Evolutionary conservation across 2,113 vertebrate species (phyloP).

Genomic region (Gyps fulvus): DNA sequence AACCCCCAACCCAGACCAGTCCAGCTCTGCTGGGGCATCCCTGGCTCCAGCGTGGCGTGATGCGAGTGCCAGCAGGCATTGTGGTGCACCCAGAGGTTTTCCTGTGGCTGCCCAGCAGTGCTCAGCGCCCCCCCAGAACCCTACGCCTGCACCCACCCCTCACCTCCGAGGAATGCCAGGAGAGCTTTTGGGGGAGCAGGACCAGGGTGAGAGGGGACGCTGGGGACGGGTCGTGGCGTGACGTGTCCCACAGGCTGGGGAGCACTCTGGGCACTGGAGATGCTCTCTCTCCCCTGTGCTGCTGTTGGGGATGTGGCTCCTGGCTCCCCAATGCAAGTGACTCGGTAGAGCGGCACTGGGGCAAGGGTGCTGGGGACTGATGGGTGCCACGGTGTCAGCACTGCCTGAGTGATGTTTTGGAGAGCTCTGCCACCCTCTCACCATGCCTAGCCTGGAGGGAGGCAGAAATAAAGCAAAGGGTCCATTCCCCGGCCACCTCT

Average conservation of each 20-base stretch:
- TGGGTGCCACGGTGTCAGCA: neutral
- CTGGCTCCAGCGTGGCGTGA: accelerated
- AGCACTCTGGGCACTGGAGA: neutral
- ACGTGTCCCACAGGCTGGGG: neutral
- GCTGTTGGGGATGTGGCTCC: neutral
- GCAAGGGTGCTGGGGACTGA: neutral
- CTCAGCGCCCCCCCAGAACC: accelerated
- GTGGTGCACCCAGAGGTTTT: neutral
- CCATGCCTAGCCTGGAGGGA: neutral
- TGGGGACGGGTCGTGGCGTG: accelerated
- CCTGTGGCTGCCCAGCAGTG: neutral
- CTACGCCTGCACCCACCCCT: accelerated
- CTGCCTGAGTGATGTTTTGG: neutral
- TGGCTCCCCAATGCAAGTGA: accelerated
- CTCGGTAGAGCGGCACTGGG: accelerated
- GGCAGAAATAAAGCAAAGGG: neutral
- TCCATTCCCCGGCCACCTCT: neutral
- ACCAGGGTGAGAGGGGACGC: neutral
- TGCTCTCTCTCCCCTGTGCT: neutral
- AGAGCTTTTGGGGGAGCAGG: neutral
- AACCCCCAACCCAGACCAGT: neutral
- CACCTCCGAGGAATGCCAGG: accelerated
- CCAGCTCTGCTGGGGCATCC: neutral
- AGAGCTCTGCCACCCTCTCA: neutral
- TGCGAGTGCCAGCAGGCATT: neutral